Percentiles rank a stretch among this genome's conserved stretches.
Evolutionary conservation across 2,797 vertebrate species (phyloP).

Genomic region (Phrynocephalus guinanensis): DNA sequence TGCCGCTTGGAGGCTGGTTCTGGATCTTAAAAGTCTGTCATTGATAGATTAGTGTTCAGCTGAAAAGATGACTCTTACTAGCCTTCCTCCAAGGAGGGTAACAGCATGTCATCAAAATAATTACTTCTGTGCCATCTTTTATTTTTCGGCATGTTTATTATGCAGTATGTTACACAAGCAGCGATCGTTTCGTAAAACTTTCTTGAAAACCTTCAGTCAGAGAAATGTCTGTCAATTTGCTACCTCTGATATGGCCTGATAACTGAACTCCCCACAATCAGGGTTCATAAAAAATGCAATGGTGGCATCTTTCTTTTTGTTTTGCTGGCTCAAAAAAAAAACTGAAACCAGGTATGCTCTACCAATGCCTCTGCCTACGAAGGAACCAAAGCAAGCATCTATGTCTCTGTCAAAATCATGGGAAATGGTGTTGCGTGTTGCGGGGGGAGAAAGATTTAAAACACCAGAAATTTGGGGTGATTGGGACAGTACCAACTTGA

Average conservation of each 20-base stretch:
- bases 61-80: background rate
- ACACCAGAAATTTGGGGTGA: too few relatives aligned
- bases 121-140: background rate
- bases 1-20: background rate
- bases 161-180: background rate
- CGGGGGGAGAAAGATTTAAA: too few relatives aligned
- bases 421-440: too few relatives aligned
- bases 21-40: background rate
- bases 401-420: background rate
- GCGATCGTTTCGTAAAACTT: background rate
- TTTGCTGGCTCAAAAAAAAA: background rate
- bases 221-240: background rate
- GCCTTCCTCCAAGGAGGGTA: background rate
- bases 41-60: background rate
- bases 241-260: background rate
- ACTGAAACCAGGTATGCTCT: background rate
- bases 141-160: background rate
- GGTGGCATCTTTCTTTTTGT: background rate
- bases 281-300: too few relatives aligned
- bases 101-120: slow-evolving; percentile 3
- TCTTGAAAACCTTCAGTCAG: background rate
- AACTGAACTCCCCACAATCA: background rate
- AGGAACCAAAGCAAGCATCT: background rate
- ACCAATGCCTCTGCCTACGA: background rate
- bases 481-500: background rate